These are phyloP conservation scores for Pyxicephalus adspersus DNA, from an alignment of 2,113 vertebrate species.

Conservation along the genomic window DNA sequence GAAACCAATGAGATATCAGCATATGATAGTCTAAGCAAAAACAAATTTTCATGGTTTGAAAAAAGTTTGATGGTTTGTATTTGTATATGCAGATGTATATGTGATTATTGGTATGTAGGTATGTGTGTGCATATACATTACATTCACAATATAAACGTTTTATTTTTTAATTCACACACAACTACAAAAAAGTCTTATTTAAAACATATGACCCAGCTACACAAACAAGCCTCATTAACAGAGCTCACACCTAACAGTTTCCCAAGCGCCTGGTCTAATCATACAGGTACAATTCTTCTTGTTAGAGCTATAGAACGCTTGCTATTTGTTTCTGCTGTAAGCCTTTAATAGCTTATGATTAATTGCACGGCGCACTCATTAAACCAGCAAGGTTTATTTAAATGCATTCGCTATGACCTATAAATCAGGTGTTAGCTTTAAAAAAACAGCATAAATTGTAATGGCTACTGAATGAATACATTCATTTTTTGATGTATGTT, in stretches of 20 bases:
- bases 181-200: background rate
- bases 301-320: slow-evolving; percentile 48
- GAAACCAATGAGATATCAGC: too few relatives aligned
- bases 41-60: too few relatives aligned
- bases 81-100: too few relatives aligned
- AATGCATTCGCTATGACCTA: slow-evolving; percentile 55
- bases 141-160: too few relatives aligned
- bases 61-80: too few relatives aligned
- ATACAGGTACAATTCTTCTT: slow-evolving; percentile 35
- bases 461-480: slow-evolving; percentile 43
- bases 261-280: slow-evolving; percentile 51
- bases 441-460: slow-evolving; percentile 60
- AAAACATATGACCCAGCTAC: background rate
- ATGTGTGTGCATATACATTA: too few relatives aligned
- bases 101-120: too few relatives aligned
- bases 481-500: slow-evolving; percentile 34
- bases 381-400: slow-evolving; percentile 65
- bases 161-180: too few relatives aligned
- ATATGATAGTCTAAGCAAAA: too few relatives aligned
- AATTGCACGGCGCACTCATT: slow-evolving; percentile 60
- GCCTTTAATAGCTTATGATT: slow-evolving; percentile 64
- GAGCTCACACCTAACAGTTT: slow-evolving; percentile 14
- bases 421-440: slow-evolving; percentile 62
- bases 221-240: slow-evolving; percentile 9
- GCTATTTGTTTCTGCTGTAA: slow-evolving; percentile 64